Percentiles rank a stretch among this genome's conserved stretches.
phyloP scores from a whole-genome alignment of 2,797 vertebrate genomes.

The Sparus aurata region DNA sequence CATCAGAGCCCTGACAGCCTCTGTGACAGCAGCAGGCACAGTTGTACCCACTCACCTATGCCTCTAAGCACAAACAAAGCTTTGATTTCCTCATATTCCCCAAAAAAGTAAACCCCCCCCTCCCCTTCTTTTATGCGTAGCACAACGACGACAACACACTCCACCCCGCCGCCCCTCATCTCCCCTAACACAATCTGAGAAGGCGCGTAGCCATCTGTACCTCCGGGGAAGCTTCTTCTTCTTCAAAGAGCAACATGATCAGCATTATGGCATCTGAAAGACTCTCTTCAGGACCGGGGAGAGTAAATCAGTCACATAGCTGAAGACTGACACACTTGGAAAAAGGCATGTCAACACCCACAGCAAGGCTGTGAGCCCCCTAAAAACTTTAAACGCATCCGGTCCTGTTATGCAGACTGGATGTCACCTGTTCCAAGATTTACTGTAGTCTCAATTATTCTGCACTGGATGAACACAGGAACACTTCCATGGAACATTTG shows the following conservation, averaged over 20 bases:
- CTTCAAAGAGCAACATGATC: conserved; percentile 80
- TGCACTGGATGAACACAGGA: not conserved
- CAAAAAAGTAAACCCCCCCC: conserved; percentile 39
- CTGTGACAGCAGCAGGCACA: conserved; percentile 71
- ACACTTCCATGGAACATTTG: not conserved
- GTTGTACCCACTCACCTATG: conserved; percentile 79
- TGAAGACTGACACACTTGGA: conserved; percentile 52
- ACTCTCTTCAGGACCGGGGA: conserved; percentile 58
- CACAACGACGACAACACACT: conserved; percentile 52
- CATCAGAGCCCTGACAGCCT: conserved; percentile 69
- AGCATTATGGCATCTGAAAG: conserved; percentile 74
- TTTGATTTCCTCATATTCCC: conserved; percentile 75
- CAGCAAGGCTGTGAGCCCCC: conserved; percentile 50
- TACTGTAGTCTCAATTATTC: not conserved
- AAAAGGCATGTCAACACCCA: conserved; percentile 55
- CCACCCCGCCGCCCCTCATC: conserved; percentile 58
- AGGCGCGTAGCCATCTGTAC: conserved; percentile 76
- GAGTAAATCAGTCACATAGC: conserved; percentile 65
- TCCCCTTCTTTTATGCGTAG: conserved; percentile 2
- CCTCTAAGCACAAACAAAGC: conserved; percentile 75
- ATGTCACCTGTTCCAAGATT: conserved; percentile 32
- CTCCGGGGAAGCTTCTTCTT: conserved; percentile 72
- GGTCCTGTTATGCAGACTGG: conserved; percentile 32
- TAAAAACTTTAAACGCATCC: conserved; percentile 45
- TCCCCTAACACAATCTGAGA: conserved; percentile 71